These are phyloP conservation scores for Timandra comae DNA, from an alignment of 2,888 invertebrate species.

Conservation along the genomic window DNA sequence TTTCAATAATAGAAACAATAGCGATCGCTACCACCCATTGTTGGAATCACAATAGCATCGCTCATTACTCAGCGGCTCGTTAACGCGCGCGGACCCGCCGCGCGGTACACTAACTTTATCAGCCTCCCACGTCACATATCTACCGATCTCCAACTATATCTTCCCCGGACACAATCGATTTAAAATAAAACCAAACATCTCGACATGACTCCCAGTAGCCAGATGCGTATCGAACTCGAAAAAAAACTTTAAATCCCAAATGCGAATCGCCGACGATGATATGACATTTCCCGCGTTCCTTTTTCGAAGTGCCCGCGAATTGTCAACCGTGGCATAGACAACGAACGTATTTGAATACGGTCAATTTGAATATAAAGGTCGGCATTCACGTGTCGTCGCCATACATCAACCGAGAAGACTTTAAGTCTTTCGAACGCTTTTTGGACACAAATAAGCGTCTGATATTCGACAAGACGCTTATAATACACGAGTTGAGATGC, in stretches of 20 bases:
- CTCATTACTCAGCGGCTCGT: slow-evolving; percentile 74
- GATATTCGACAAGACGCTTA: slow-evolving; percentile 53
- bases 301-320: slow-evolving; percentile 69
- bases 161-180: slow-evolving; percentile 61
- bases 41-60: slow-evolving; percentile 66
- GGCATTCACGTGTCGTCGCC: slow-evolving; percentile 65
- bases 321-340: slow-evolving; percentile 71
- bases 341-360: slow-evolving; percentile 67
- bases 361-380: slow-evolving; percentile 75
- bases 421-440: slow-evolving; percentile 73
- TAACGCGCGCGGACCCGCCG: slow-evolving; percentile 56
- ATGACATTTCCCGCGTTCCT: slow-evolving; percentile 68
- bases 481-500: slow-evolving; percentile 21
- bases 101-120: slow-evolving; percentile 73
- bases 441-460: slow-evolving; percentile 73
- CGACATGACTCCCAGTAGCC: slow-evolving; percentile 54
- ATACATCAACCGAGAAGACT: slow-evolving; percentile 67
- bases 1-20: slow-evolving; percentile 72
- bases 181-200: slow-evolving; percentile 50
- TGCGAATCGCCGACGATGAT: slow-evolving; percentile 42
- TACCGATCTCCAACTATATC: slow-evolving; percentile 66
- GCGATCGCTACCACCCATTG: slow-evolving; percentile 60
- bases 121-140: slow-evolving; percentile 68
- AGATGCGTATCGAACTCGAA: slow-evolving; percentile 70
- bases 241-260: slow-evolving; percentile 54